A percentile compares a stretch with the other conserved stretches of the same genome.
Conservation (phyloP, 2,888 invertebrate species). For the Ptychoptera contaminata region DNA sequence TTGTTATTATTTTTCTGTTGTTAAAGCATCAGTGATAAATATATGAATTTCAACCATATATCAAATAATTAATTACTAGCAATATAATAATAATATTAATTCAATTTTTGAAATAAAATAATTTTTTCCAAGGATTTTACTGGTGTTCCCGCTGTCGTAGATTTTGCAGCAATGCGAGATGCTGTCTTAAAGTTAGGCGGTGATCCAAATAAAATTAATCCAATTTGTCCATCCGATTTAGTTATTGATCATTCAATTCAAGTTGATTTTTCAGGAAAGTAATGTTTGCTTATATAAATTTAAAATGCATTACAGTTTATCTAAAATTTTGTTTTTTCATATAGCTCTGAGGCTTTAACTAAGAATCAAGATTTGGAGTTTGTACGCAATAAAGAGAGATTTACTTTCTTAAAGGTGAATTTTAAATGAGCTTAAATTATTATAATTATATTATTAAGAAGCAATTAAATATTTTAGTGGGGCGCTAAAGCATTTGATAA, state of each 20-base stretch:
- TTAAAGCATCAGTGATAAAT: too few species aligned
- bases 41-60: too few species aligned
- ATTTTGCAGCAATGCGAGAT: constrained; percentile 97
- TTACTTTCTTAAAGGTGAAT: constrained; percentile 81
- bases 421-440: constrained; percentile 3
- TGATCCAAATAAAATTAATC: constrained; percentile 86
- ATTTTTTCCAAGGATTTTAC: constrained; percentile 58
- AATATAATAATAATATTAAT: too few species aligned
- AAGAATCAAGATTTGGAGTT: constrained; percentile 94
- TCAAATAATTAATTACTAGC: too few species aligned
- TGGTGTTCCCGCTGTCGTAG: constrained; percentile 96
- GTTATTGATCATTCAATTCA: constrained; percentile 98
- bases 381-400: constrained; percentile 86
- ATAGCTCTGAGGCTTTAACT: constrained; percentile 67
- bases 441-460: constrained; percentile 9
- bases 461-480: constrained; percentile 49
- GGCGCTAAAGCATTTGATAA: constrained; percentile 90
- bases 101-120: too few species aligned
- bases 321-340: constrained; percentile 16
- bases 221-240: constrained; percentile 91
- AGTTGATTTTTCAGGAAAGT: constrained; percentile 78
- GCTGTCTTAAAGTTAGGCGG: constrained; percentile 77
- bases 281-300: constrained; percentile 15
- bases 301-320: constrained; percentile 2
- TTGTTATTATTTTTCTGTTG: too few species aligned